A percentile compares a stretch with the other conserved stretches of the same genome.
phyloP scores from a whole-genome alignment of 2,888 invertebrate species.

The Caenorhabditis auriculariae region DNA sequence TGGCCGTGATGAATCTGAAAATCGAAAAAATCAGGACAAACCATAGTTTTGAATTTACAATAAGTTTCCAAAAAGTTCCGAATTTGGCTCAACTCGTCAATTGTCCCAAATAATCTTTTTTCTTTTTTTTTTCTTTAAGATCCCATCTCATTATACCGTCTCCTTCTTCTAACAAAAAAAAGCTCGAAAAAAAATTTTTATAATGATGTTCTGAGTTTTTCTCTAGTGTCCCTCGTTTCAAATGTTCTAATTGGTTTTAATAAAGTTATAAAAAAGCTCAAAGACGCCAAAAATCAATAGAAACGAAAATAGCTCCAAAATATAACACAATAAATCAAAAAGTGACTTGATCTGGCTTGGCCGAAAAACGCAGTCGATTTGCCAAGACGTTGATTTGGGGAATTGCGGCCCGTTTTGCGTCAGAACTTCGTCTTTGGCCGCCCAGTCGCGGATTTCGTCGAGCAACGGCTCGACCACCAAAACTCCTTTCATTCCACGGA shows the following conservation, averaged over 20 bases:
- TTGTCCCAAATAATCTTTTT: too few relatives aligned
- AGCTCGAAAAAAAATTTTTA: too few relatives aligned
- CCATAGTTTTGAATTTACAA: too few relatives aligned
- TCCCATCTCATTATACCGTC: too few relatives aligned
- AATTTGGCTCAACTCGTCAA: too few relatives aligned
- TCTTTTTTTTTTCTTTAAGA: too few relatives aligned
- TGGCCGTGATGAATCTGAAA: slow-evolving; percentile 10
- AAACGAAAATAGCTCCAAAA: neutral
- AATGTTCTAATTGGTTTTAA: slow-evolving; percentile 6
- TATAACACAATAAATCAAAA: neutral
- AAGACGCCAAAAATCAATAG: too few relatives aligned
- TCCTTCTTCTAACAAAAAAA: too few relatives aligned
- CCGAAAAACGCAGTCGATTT: slow-evolving; percentile 6
- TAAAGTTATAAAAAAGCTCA: neutral
- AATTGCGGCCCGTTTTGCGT: neutral
- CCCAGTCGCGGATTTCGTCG: slow-evolving; percentile 30
- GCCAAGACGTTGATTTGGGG: neutral
- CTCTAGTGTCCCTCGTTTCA: neutral
- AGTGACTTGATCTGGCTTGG: slow-evolving; percentile 10
- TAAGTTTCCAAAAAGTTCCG: too few relatives aligned
- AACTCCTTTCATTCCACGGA: slow-evolving; percentile 61
- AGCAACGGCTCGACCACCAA: slow-evolving; percentile 49
- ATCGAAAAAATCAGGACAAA: neutral
- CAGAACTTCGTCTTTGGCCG: too few relatives aligned
- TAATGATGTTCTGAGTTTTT: too few relatives aligned